A percentile compares a stretch with the other conserved stretches of the same genome.
Conservation (phyloP, 2,113 vertebrate genomes). For the Mastomys coucha region DNA sequence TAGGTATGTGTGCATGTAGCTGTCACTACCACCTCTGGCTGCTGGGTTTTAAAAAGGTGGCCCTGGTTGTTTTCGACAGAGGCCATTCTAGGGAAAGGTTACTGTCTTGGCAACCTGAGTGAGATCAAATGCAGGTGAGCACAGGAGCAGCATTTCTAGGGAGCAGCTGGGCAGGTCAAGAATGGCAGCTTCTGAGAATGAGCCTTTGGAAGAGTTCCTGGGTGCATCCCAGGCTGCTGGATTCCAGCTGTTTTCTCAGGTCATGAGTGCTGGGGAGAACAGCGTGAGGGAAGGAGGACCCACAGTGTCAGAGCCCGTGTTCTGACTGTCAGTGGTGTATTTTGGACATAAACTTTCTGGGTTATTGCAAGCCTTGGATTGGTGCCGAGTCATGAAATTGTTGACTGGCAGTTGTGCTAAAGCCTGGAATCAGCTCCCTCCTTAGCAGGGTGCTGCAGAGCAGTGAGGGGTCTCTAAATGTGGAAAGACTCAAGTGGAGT, state of each 20-base stretch:
- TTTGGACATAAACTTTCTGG: neutral
- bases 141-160: neutral
- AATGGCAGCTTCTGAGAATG: conserved; percentile 2
- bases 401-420: neutral
- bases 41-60: neutral
- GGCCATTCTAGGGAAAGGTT: neutral
- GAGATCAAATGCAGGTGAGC: neutral
- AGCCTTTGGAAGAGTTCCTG: neutral
- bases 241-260: neutral
- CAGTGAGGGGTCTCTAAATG: neutral
- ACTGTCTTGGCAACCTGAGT: neutral
- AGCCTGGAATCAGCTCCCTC: neutral
- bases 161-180: neutral
- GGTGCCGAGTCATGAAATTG: neutral
- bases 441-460: neutral
- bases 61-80: neutral
- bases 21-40: neutral
- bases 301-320: neutral
- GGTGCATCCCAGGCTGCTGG: neutral
- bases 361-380: neutral
- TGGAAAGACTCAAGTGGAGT: neutral
- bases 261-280: neutral
- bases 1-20: neutral
- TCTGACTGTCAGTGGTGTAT: neutral
- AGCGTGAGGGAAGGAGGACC: neutral